A percentile compares a stretch with the other conserved stretches of the same genome.
phyloP scores from a whole-genome alignment of 2,113 vertebrate species.

The Protobothrops flavoviridis region DNA sequence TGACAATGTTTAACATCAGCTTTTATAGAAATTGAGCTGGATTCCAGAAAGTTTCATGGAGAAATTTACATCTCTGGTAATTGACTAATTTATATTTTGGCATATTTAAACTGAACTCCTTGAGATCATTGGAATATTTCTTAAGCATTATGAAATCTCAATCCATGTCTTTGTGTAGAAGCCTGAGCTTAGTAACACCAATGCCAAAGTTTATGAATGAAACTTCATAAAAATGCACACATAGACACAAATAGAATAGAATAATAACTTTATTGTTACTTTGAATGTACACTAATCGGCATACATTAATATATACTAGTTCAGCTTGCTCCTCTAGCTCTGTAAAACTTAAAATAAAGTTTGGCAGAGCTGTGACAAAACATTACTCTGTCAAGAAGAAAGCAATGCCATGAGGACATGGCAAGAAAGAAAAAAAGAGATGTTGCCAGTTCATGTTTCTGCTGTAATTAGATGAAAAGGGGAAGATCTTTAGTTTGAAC shows the following conservation, averaged over 20 bases:
- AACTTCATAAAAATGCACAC: neutral
- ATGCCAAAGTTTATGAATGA: neutral
- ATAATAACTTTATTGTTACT: too few relatives aligned
- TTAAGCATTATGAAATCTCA: neutral
- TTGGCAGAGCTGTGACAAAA: neutral
- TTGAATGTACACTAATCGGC: too few relatives aligned
- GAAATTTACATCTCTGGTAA: neutral
- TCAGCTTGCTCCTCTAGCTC: neutral
- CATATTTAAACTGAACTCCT: neutral
- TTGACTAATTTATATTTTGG: neutral
- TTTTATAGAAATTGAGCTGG: neutral
- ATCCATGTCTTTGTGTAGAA: neutral
- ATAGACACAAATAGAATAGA: neutral
- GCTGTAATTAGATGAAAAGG: neutral
- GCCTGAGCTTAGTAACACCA: neutral
- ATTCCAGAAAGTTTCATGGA: neutral
- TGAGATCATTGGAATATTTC: neutral
- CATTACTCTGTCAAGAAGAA: neutral
- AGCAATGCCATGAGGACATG: neutral
- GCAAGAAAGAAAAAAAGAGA: neutral
- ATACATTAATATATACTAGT: neutral
- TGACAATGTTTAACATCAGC: neutral
- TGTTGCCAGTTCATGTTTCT: neutral
- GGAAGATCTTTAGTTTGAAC: neutral
- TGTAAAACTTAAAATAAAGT: neutral